phyloP scores from a whole-genome alignment of 1,140 invertebrate species.

The Cyclina sinensis region DNA sequence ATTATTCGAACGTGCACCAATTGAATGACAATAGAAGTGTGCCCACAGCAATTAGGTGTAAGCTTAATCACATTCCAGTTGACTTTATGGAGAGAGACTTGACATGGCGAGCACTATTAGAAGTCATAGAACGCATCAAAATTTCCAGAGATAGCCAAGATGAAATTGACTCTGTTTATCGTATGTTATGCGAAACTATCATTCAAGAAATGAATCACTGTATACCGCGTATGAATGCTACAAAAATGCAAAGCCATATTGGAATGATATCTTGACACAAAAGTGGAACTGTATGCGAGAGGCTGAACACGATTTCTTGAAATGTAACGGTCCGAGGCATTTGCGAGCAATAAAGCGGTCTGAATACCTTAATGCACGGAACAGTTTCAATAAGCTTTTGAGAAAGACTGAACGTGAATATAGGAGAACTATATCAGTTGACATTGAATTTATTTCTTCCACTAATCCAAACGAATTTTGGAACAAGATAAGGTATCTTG shows the following conservation, averaged over 20 bases:
- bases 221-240: background rate
- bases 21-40: background rate
- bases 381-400: conserved; percentile 51
- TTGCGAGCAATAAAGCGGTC: background rate
- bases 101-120: background rate
- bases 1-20: background rate
- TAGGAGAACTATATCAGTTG: background rate
- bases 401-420: conserved; percentile 51
- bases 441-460: conserved; percentile 59
- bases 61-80: too few relatives aligned
- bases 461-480: conserved; percentile 68
- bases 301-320: conserved; percentile 32
- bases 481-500: conserved; percentile 57
- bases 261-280: background rate
- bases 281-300: conserved; percentile 30
- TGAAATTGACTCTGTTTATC: conserved; percentile 55
- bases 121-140: conserved; percentile 31
- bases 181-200: conserved; percentile 15
- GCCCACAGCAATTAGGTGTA: background rate
- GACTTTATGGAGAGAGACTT: conserved; percentile 32
- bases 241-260: too few relatives aligned
- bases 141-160: conserved; percentile 16
- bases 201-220: conserved; percentile 32
- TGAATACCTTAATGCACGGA: conserved; percentile 11
- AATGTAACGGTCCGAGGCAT: background rate